These are phyloP conservation scores for Phaonia tiefii DNA, from an alignment of 2,888 invertebrate genomes.

Conservation along the genomic window DNA sequence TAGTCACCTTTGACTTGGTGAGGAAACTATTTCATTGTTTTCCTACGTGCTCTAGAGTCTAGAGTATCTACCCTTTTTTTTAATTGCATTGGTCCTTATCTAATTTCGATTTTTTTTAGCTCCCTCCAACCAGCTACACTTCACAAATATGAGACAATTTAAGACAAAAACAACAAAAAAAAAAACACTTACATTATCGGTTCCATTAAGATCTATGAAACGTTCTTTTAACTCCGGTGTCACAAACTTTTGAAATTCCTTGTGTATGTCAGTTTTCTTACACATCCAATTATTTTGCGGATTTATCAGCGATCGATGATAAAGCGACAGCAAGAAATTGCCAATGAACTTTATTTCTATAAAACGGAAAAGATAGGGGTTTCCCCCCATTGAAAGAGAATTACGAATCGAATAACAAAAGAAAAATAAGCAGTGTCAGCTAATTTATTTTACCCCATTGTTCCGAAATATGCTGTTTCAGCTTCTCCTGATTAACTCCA, in stretches of 20 bases:
- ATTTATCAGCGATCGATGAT: constrained; percentile 68
- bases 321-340: constrained; percentile 71
- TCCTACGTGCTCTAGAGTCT: too few relatives aligned
- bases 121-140: too few relatives aligned
- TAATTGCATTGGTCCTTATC: too few relatives aligned
- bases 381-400: too few relatives aligned
- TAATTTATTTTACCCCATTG: constrained; percentile 45
- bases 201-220: constrained; percentile 57
- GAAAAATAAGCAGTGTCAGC: background rate
- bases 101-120: too few relatives aligned
- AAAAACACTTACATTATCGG: constrained; percentile 72
- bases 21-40: too few relatives aligned
- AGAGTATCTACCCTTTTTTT: too few relatives aligned
- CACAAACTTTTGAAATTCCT: constrained; percentile 67
- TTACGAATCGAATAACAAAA: too few relatives aligned
- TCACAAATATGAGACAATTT: too few relatives aligned
- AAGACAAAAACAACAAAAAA: too few relatives aligned
- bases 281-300: constrained; percentile 70
- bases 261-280: constrained; percentile 68
- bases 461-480: constrained; percentile 28
- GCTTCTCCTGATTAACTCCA: background rate
- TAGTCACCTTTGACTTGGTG: too few relatives aligned
- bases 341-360: constrained; percentile 73
- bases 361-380: constrained; percentile 7
- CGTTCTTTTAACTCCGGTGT: background rate